These are phyloP conservation scores for Bradypodion ventrale DNA, from an alignment of 2,797 vertebrate genomes.

Conservation along the genomic window DNA sequence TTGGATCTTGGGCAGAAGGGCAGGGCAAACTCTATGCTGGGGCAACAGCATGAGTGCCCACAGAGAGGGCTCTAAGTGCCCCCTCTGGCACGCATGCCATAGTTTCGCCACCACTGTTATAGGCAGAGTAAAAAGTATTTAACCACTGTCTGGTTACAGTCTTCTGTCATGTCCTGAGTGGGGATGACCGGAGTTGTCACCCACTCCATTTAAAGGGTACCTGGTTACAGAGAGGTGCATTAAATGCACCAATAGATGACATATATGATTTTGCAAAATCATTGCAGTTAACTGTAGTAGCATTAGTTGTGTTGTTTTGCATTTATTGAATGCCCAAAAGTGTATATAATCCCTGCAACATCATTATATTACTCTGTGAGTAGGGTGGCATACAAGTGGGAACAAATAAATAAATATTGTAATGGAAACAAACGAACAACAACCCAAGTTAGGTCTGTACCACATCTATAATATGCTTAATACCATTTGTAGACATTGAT, in stretches of 20 bases:
- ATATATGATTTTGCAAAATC: slow-evolving; percentile 70
- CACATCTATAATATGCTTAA: slow-evolving; percentile 56
- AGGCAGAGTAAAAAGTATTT: too few relatives aligned
- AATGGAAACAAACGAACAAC: too few relatives aligned
- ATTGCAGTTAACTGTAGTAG: slow-evolving; percentile 54
- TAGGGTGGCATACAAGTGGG: too few relatives aligned
- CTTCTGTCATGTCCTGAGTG: not conserved
- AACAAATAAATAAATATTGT: too few relatives aligned
- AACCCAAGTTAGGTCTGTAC: too few relatives aligned
- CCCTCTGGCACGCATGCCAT: too few relatives aligned
- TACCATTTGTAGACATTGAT: slow-evolving; percentile 69
- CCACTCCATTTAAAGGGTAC: not conserved
- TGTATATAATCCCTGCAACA: slow-evolving; percentile 66
- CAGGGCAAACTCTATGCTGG: too few relatives aligned
- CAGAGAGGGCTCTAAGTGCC: too few relatives aligned
- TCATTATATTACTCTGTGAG: too few relatives aligned
- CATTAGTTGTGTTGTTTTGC: slow-evolving; percentile 64
- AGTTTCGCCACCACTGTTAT: too few relatives aligned
- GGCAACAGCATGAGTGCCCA: too few relatives aligned
- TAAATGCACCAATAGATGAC: slow-evolving; percentile 39
- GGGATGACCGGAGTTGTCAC: not conserved
- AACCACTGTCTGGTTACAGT: not conserved
- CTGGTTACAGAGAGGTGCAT: not conserved
- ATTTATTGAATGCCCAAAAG: slow-evolving; percentile 65
- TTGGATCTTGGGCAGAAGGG: too few relatives aligned